A percentile compares a stretch with the other conserved stretches of the same genome.
Conservation (phyloP, 2,113 vertebrate species). For the Platanista minor region DNA sequence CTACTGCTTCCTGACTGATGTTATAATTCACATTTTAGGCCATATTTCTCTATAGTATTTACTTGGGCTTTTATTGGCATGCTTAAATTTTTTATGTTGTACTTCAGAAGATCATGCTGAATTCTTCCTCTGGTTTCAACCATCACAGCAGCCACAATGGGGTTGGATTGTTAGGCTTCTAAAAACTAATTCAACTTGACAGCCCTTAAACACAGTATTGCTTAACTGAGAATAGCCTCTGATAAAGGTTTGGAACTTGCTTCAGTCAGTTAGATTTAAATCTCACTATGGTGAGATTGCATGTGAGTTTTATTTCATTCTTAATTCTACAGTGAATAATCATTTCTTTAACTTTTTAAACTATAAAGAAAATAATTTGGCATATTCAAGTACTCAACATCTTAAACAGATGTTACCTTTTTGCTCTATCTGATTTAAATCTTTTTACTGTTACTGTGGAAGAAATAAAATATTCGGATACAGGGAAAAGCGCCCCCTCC, state of each 20-base stretch:
- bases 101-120: neutral
- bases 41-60: neutral
- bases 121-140: conserved; percentile 14
- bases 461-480: conserved; percentile 1
- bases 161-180: neutral
- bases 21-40: neutral
- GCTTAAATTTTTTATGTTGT: conserved; percentile 6
- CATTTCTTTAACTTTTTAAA: neutral
- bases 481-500: neutral
- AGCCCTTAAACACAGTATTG: neutral
- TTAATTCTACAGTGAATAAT: neutral
- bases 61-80: neutral
- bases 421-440: neutral
- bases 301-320: neutral
- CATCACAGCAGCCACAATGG: neutral
- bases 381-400: neutral
- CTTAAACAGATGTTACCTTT: conserved; percentile 43
- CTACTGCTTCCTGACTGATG: neutral
- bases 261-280: neutral
- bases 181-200: neutral
- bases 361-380: conserved; percentile 20
- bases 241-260: neutral
- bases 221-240: neutral
- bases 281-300: neutral
- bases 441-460: neutral